phyloP scores from a whole-genome alignment of 2,797 vertebrate genomes.

The Euthynnus affinis region DNA sequence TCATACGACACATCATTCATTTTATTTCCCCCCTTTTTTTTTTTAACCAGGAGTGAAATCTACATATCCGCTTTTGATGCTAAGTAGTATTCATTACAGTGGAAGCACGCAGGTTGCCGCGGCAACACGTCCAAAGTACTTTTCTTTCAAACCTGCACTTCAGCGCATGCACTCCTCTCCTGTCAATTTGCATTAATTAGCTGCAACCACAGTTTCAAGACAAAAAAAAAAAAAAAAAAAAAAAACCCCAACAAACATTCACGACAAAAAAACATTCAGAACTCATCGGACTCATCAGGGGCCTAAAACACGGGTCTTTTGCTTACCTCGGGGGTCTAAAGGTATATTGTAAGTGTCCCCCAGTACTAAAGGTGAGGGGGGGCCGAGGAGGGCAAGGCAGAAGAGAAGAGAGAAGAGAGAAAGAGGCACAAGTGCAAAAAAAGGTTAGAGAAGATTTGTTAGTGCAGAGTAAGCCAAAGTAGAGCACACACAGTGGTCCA shows the following conservation, averaged over 20 bases:
- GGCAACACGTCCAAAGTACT: neutral
- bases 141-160: conserved; percentile 18
- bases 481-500: conserved; percentile 75
- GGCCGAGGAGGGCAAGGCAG: conserved; percentile 87
- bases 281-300: neutral
- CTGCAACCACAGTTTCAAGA: neutral
- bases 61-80: neutral
- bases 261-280: conserved; percentile 6
- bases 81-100: conserved; percentile 3
- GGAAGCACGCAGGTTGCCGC: conserved; percentile 11
- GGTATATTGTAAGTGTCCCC: conserved; percentile 99
- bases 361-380: conserved; percentile 97
- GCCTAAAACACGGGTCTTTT: conserved; percentile 31
- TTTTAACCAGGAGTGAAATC: neutral
- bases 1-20: neutral
- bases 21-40: no score
- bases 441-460: conserved; percentile 90
- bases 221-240: neutral
- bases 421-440: conserved; percentile 89
- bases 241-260: neutral
- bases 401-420: conserved; percentile 83
- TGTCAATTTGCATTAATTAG: neutral
- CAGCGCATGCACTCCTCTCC: conserved; percentile 19
- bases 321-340: conserved; percentile 99
- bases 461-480: conserved; percentile 81